A percentile compares a stretch with the other conserved stretches of the same genome.
phyloP scores from a whole-genome alignment of 2,888 invertebrate species.

The Thymelicus sylvestris region DNA sequence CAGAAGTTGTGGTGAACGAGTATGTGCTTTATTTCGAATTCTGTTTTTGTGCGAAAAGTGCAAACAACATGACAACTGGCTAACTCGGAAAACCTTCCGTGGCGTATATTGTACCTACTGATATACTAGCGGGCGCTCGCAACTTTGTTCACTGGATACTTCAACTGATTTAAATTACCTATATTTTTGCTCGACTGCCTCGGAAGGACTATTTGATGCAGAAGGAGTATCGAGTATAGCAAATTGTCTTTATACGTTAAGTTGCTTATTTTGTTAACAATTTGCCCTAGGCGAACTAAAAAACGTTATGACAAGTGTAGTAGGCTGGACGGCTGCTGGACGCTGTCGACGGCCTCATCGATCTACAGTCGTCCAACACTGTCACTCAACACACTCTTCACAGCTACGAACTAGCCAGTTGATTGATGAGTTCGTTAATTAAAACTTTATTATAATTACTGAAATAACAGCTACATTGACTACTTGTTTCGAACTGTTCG shows the following conservation, averaged over 20 bases:
- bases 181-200: too few relatives aligned
- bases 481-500: neutral
- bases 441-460: conserved; percentile 1
- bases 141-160: too few relatives aligned
- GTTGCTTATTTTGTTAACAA: too few relatives aligned
- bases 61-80: neutral
- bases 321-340: too few relatives aligned
- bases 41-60: neutral
- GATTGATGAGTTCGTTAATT: conserved; percentile 7
- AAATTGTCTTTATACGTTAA: too few relatives aligned
- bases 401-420: neutral
- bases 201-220: too few relatives aligned
- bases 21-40: neutral
- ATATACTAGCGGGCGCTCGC: neutral
- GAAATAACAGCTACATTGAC: neutral
- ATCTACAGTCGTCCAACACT: conserved; percentile 7
- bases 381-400: too few relatives aligned
- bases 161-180: too few relatives aligned
- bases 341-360: neutral
- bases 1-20: neutral
- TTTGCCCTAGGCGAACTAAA: neutral
- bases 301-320: neutral
- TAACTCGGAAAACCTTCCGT: neutral
- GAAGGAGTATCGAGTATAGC: too few relatives aligned
- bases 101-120: neutral